Evolutionary conservation across 2,888 invertebrate genomes (phyloP).

Genomic region (Trichogramma dendrolimi): DNA sequence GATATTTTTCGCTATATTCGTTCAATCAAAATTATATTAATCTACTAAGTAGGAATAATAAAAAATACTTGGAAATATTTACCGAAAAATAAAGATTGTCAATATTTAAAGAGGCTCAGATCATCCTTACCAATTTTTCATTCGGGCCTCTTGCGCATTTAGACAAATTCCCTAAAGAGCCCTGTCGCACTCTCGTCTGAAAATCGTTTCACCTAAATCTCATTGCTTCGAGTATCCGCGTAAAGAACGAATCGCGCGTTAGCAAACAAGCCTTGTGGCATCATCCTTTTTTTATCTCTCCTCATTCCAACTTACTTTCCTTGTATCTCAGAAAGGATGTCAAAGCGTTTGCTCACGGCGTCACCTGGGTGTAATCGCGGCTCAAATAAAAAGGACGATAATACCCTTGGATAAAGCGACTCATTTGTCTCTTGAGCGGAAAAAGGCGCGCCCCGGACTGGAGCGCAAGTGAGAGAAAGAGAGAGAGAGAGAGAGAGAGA

Average conservation of each 20-base stretch:
- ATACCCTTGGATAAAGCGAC: slow-evolving; percentile 49
- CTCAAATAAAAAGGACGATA: slow-evolving; percentile 48
- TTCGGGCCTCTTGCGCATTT: background rate
- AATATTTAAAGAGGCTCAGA: no score
- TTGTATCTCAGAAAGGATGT: slow-evolving; percentile 4
- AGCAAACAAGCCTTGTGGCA: no score
- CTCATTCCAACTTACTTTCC: no score
- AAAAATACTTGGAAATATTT: no score
- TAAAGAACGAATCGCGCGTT: no score
- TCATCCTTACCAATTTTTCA: no score
- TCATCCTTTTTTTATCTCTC: no score
- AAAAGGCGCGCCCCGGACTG: slow-evolving; percentile 35
- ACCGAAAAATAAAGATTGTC: no score
- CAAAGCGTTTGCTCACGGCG: slow-evolving; percentile 13
- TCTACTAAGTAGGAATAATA: no score
- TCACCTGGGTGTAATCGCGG: slow-evolving; percentile 44
- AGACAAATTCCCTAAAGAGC: slow-evolving; percentile 38
- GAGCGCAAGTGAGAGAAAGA: slow-evolving; percentile 14
- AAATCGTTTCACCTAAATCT: slow-evolving; percentile 50
- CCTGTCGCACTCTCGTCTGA: slow-evolving; percentile 36
- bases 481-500: slow-evolving; percentile 18
- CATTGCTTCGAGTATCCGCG: slow-evolving; percentile 17
- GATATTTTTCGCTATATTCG: no score
- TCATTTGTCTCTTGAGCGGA: slow-evolving; percentile 45
- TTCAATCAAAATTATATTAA: no score